phyloP scores from a whole-genome alignment of 2,113 vertebrate species.

The Ctenomys sociabilis region DNA sequence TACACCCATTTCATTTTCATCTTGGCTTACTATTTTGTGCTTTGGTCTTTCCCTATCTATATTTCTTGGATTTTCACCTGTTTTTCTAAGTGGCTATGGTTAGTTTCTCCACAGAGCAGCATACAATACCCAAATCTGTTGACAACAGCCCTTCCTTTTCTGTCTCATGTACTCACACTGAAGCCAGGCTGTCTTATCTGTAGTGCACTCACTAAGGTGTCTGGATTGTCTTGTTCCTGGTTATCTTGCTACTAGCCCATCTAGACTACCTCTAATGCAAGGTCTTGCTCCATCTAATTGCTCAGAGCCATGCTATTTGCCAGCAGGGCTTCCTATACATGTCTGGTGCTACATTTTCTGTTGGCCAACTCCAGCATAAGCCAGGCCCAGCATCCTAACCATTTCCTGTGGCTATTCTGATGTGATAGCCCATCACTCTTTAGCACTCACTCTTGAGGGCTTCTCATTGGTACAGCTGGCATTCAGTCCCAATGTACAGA shows the following conservation, averaged over 20 bases:
- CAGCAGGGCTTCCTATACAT: background rate
- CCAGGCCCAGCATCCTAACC: background rate
- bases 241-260: no score
- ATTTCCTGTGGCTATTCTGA: accelerated
- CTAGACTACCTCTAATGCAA: background rate
- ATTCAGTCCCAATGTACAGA: background rate
- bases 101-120: background rate
- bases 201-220: background rate
- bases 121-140: background rate
- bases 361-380: background rate
- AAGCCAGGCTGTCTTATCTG: background rate
- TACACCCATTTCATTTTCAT: background rate
- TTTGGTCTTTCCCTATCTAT: background rate
- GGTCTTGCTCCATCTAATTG: background rate
- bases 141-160: background rate
- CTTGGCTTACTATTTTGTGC: background rate
- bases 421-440: background rate
- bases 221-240: background rate
- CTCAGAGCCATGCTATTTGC: background rate
- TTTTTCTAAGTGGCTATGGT: background rate
- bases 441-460: background rate
- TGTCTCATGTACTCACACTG: background rate
- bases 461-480: background rate
- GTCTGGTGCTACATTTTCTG: background rate
- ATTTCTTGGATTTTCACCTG: background rate